Base-by-base conservation (phyloP, 1,140 invertebrate species). In the Homarus americanus region DNA sequence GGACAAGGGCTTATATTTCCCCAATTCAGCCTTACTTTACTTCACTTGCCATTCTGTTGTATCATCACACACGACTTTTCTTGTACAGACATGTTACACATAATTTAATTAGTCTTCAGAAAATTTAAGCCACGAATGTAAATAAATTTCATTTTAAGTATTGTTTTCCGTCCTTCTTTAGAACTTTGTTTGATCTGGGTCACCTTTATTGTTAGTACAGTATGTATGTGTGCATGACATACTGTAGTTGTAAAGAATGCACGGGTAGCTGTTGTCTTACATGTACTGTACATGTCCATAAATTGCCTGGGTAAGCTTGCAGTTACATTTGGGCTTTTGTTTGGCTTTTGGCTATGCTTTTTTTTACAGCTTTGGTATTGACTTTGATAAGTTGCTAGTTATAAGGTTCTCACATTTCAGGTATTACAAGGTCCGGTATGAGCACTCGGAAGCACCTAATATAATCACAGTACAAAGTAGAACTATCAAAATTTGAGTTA, bases 1-100 rank as follows among this genome's bases (percentile, higher is more conserved):
- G 82, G 84, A 92, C 89, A 75, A 72, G 76, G 66, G 82, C 76
- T 75, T 87, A 82, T 80, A 66, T 66, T 69, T 80, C 24, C 1
- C n/a, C 2, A 69, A 32, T 69, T 69, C 63, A 69, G 5, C 63
- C 28, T 32, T 69, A 69, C 28, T 12, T 49, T 49, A 7, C 15
- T 49, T 32, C 7, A 69, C n/a, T 69, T 69, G 17, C 28, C 63
- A 69, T 69, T 69, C 63, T 32, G 1, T 69, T 24, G 32, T 69
- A 24, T 69, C 12, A 9, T 69, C 63, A 69, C 63, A 69, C 5
- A 69, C 12, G 32, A 32, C 32, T 32, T 4, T 32, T 28, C 63
- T 32, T 58, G 53, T 69, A 69, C 5, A 63, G 24, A 5, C n/a
- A n/a, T n/a, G n/a, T n/a, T n/a, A n/a, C n/a, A n/a, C n/a, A n/a